Base-by-base conservation (phyloP, 53 echinoderm and acorn worm genomes). In the Holothuria scabra region DNA sequence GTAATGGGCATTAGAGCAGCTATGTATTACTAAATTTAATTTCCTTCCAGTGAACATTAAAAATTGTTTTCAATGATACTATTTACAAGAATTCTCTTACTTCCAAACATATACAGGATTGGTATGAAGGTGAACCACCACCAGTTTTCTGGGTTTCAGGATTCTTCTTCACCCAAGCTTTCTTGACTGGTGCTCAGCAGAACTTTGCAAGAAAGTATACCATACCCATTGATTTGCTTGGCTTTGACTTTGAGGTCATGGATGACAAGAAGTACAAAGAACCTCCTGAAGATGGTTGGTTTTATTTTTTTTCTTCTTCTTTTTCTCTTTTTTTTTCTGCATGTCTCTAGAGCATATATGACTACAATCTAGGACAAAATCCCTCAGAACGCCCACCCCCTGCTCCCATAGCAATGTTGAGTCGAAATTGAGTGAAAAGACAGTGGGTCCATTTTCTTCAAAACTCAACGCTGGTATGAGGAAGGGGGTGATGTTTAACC, bases 91-190 rank as follows among this genome's bases (percentile, higher is more conserved):
- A 22, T 41, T 5, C 41, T 6, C 10, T 41, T 41, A 41, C 41
- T 6, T 41, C 10, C 7, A 41, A 4, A 41, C 16, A 52, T 74
- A 21, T 38, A 41, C 91, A 97, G 97, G 97, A 97, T 80, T 97
- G 97, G 97, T 97, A 94, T 70, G 97, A 97, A 44, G 87, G 84
- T 46, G 97, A 90, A 32, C 88, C 97, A 65, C 94, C 97, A 8
- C 92, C 94, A 48, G 94, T 97, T 58, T 97, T 94, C 85, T 97
- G 97, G 97, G 74, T 97, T 57, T 97, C 97, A 26, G 97, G 94
- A 13, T 94, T 97, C 83, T 94, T 92, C 91, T 97, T 97, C 92
- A 97, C 97, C 0, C 97, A 97, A 70, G 97, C 97, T 78, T 97
- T 97, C 91, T 86, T 97, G 75, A 97, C 97, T 2, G 94, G 97